A percentile compares a stretch with the other conserved stretches of the same genome.
Evolutionary conservation across 1,140 invertebrate species (phyloP).

Genomic region (Drosophila nigrodunni): DNA sequence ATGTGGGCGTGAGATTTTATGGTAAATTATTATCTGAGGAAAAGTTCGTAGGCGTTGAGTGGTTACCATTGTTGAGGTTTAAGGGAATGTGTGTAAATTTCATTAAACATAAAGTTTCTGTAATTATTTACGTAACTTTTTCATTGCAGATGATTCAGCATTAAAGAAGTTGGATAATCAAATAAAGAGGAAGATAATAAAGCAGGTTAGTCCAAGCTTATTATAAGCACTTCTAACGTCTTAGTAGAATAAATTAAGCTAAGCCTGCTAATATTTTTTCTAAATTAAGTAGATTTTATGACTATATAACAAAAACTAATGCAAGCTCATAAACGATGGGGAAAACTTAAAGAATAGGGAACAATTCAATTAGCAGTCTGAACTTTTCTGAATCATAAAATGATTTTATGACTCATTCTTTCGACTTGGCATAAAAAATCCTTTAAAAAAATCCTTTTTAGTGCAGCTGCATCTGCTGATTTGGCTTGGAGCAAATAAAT

Average conservation of each 20-base stretch:
- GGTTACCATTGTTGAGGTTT: constrained; percentile 29
- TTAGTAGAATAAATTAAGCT: not conserved
- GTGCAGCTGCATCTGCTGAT: constrained; percentile 37
- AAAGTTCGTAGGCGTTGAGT: constrained; percentile 14
- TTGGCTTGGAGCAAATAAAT: constrained; percentile 40
- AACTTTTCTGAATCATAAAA: constrained; percentile 62
- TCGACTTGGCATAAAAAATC: constrained; percentile 42
- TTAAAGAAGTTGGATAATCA: constrained; percentile 22
- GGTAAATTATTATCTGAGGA: constrained; percentile 20
- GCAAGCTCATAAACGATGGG: too few relatives aligned
- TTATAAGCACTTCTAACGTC: not conserved
- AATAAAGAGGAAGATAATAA: constrained; percentile 18
- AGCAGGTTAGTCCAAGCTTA: constrained; percentile 5
- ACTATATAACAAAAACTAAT: not conserved
- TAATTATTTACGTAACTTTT: constrained; percentile 68
- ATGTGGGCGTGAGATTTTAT: constrained; percentile 22
- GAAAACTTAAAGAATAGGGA: constrained; percentile 29
- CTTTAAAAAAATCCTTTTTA: constrained; percentile 27
- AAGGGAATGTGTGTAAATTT: constrained; percentile 34
- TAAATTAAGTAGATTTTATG: not conserved
- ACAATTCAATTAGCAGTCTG: constrained; percentile 67
- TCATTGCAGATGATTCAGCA: constrained; percentile 53
- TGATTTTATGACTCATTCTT: constrained; percentile 61
- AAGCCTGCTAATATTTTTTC: not conserved
- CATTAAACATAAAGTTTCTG: constrained; percentile 51